Base-by-base conservation (phyloP, 2,888 invertebrate genomes). In the Quadroppia sp. region DNA sequence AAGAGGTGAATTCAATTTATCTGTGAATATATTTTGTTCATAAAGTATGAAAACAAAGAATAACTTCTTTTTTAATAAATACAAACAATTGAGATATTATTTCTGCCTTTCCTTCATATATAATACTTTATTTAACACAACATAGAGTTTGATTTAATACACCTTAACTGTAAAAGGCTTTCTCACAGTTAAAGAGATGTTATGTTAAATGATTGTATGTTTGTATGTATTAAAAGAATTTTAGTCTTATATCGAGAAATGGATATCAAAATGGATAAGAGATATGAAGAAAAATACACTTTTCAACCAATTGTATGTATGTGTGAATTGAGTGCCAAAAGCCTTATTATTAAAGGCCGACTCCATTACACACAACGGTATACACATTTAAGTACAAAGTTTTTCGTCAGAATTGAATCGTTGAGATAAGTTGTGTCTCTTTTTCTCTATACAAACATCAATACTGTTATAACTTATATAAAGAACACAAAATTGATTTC, bases 1-100 rank as follows among this genome's bases (percentile, higher is more conserved):
- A 42, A 67, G 67, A 67, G 67, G 36, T 67, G 40, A 40, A 67
- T 67, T 67, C 67, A 67, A 67, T 67, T 40, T 67, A 6, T 20
- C 20, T 23, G 23, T 42, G 40, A 67, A 67, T 67, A 40, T 67
- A 42, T 67, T 67, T 67, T 67, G 11, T 36, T n/a, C n/a, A n/a
- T 67, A n/a, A 25, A 23, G 23, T 25, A 36, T 4, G 36, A 56
- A 56, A 56, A 56, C 7, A 48, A 48, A n/a, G n/a, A n/a, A n/a
- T n/a, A n/a, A n/a, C n/a, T n/a, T n/a, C n/a, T n/a, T n/a, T n/a
- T n/a, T n/a, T n/a, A n/a, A n/a, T n/a, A n/a, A 48, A n/a, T n/a
- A 6, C 20, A 48, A 11, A n/a, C 3, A 48, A 48, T 4, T 4
- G 20, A 15, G 17, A n/a, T 48, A 17, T 48, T 6, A n/a, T 48